These are phyloP conservation scores for Callipepla californica DNA, from an alignment of 2,113 vertebrate genomes.

Conservation along the genomic window DNA sequence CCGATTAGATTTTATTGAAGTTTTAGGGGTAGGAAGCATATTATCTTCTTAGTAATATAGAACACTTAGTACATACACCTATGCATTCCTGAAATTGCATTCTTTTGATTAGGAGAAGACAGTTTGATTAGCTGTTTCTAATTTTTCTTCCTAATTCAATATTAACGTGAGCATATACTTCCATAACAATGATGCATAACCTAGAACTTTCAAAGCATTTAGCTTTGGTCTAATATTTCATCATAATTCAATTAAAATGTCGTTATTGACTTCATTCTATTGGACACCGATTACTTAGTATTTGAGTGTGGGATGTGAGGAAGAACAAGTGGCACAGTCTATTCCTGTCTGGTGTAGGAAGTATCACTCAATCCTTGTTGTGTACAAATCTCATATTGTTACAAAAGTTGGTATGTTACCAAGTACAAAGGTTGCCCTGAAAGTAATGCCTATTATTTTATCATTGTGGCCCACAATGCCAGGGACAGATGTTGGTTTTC, in stretches of 20 bases:
- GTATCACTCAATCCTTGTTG: not conserved
- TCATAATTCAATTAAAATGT: not conserved
- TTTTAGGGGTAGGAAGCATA: not conserved
- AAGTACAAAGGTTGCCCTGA: not conserved
- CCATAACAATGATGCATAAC: not conserved
- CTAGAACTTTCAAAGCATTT: constrained; percentile 20
- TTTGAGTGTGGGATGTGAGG: not conserved
- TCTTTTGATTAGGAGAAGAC: not conserved
- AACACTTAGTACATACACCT: constrained; percentile 16
- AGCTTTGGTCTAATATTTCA: not conserved
- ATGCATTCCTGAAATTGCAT: not conserved
- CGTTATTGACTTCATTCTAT: not conserved
- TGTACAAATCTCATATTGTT: too few species aligned
- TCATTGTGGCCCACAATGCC: not conserved
- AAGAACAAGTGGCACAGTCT: not conserved
- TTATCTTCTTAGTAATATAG: constrained; percentile 3
- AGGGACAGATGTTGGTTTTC: not conserved
- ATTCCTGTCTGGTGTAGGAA: not conserved
- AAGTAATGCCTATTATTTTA: not conserved
- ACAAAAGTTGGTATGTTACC: not conserved
- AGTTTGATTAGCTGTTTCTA: not conserved
- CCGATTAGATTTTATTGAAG: not conserved
- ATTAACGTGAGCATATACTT: not conserved
- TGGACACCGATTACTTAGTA: not conserved
- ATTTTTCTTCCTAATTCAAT: not conserved